These are phyloP conservation scores for Lampropteryx suffumata DNA, from an alignment of 2,888 invertebrate species.

Conservation along the genomic window DNA sequence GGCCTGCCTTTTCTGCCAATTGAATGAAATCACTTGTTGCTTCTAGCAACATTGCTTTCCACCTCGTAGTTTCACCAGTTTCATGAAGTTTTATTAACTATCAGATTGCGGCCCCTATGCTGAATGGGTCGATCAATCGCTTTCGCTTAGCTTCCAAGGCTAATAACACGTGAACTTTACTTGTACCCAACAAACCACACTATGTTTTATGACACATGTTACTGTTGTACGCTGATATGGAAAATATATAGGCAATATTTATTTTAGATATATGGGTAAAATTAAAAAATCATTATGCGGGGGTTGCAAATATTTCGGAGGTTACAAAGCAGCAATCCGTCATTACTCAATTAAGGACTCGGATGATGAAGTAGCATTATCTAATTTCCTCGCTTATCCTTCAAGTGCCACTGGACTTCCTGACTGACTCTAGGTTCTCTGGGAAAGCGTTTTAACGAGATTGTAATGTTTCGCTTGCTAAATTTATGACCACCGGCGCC, in stretches of 20 bases:
- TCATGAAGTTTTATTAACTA: constrained; percentile 9
- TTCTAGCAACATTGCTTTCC: constrained; percentile 16
- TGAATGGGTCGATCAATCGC: background rate
- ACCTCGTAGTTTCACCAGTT: constrained; percentile 16
- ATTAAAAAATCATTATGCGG: too few relatives aligned
- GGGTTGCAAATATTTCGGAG: background rate
- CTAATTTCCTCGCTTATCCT: constrained; percentile 25
- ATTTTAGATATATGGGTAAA: too few relatives aligned
- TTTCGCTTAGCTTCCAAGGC: too few relatives aligned
- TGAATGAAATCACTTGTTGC: constrained; percentile 33
- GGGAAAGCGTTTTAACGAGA: constrained; percentile 64
- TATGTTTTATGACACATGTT: too few relatives aligned
- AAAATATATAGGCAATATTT: too few relatives aligned
- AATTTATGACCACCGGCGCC: constrained; percentile 68
- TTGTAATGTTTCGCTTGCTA: constrained; percentile 68
- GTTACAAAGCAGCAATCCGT: constrained; percentile 11
- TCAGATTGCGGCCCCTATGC: constrained; percentile 1
- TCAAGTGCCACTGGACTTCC: constrained; percentile 29
- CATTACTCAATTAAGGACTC: constrained; percentile 25
- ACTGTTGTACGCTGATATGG: too few relatives aligned
- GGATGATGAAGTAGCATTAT: constrained; percentile 21
- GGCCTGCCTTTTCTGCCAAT: constrained; percentile 10
- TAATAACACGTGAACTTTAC: too few relatives aligned
- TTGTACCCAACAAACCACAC: too few relatives aligned
- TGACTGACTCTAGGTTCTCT: constrained; percentile 38